Percentiles rank a stretch among this genome's conserved stretches.
Conservation (phyloP, 2,113 vertebrate genomes). For the Cairina moschata region DNA sequence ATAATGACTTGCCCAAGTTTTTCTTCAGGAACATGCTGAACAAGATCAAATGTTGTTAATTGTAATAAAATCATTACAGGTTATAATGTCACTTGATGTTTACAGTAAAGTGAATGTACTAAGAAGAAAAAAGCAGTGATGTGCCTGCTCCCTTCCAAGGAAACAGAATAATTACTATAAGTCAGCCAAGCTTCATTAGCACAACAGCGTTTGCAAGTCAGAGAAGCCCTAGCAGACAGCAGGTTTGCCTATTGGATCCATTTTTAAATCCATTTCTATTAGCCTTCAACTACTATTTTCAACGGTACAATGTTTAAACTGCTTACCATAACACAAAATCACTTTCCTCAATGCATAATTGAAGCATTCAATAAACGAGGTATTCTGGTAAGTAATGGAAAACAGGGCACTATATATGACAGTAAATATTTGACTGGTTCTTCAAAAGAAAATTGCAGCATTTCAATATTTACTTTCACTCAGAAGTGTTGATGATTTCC, state of each 20-base stretch:
- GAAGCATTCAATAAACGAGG: conserved; percentile 11
- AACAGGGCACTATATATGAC: not conserved
- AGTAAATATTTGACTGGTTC: conserved; percentile 69
- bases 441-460: conserved; percentile 46
- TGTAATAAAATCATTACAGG: conserved; percentile 25
- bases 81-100: conserved; percentile 3
- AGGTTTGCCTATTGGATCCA: not conserved
- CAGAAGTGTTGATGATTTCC: conserved; percentile 43
- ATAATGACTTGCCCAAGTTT: not conserved
- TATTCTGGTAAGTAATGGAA: conserved; percentile 60
- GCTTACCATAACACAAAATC: conserved; percentile 22
- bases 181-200: conserved; percentile 11
- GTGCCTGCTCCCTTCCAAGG: not conserved
- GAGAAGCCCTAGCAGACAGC: not conserved
- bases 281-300: not conserved
- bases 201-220: not conserved
- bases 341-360: not conserved
- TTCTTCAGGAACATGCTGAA: not conserved
- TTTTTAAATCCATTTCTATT: conserved; percentile 10
- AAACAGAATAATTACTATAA: conserved; percentile 9
- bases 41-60: conserved; percentile 39
- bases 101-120: conserved; percentile 15
- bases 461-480: conserved; percentile 71
- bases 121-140: conserved; percentile 1
- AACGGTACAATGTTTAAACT: not conserved